Percentiles rank a stretch among this genome's conserved stretches.
These are phyloP conservation scores for Dicranocentrus wangi DNA, from an alignment of 2,888 invertebrate species.

Conservation along the genomic window DNA sequence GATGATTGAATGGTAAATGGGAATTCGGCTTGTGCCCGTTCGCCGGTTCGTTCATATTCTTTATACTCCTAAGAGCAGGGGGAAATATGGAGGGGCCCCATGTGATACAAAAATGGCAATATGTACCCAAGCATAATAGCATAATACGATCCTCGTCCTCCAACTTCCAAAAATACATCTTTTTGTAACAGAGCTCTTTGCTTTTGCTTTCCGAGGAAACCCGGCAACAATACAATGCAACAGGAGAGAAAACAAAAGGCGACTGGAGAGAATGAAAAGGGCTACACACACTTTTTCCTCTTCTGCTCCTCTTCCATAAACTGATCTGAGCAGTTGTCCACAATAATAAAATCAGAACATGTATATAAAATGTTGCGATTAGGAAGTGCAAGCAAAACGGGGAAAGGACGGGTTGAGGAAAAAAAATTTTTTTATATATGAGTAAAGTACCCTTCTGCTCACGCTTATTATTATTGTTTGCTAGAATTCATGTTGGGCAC, in stretches of 20 bases:
- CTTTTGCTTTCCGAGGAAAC: neutral
- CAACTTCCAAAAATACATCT: too few relatives aligned
- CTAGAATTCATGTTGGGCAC: too few relatives aligned
- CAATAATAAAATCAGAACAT: constrained; percentile 20
- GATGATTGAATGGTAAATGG: constrained; percentile 61
- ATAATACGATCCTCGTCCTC: too few relatives aligned
- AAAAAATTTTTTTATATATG: too few relatives aligned
- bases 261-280: neutral
- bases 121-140: too few relatives aligned
- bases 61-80: too few relatives aligned
- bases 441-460: too few relatives aligned
- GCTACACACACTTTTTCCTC: neutral
- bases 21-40: neutral
- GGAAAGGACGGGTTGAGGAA: too few relatives aligned
- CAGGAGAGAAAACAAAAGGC: constrained; percentile 30
- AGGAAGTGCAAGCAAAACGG: neutral
- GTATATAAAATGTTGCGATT: constrained; percentile 12
- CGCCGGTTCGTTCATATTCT: too few relatives aligned
- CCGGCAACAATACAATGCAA: constrained; percentile 21
- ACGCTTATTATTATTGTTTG: too few relatives aligned
- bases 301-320: neutral
- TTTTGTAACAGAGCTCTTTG: constrained; percentile 7
- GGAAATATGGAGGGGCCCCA: too few relatives aligned
- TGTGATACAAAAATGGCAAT: neutral
- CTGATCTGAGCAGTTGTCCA: constrained; percentile 52